Evolutionary conservation across 1,140 invertebrate species (phyloP), one percentile per base, ranked within the genome.

Genomic region (Epicauta chinensis): DNA sequence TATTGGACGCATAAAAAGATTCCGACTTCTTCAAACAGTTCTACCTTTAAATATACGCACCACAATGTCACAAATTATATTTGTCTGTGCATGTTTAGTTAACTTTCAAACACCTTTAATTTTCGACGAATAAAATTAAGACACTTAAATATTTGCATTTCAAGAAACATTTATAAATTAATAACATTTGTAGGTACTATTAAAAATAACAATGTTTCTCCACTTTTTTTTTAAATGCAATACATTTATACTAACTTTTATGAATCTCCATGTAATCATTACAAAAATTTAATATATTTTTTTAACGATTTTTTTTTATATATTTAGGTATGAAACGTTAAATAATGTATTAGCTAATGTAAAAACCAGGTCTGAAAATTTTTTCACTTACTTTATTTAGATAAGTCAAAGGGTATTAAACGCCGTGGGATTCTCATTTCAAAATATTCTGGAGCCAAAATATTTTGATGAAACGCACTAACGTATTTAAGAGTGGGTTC

Each of bases 21-120:
- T 58, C 45, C 48, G 58, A 42, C 14, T 62, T 9, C 47, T 62
- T 40, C 51, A 52, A 38, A 49, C 38, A 36, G 31, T 53, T 31
- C 44, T 61, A 39, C 44, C 53, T 12, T 30, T 59, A 39, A 59
- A 13, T 36, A 39, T 59, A 23, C 40, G 55, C 34, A 12, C 32
- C 3, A 32, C 23, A 0, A 55, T 62, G 29, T 58, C 45, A 7
- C 52, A 60, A 55, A 53, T 55, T 16, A 17, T 58, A 1, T 62
- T 60, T 48, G 36, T 62, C 9, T 62, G 55, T 60, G 47, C 51
- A 37, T 62, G 58, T 23, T 41, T 58, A n/a, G n/a, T n/a, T n/a
- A n/a, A n/a, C n/a, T n/a, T n/a, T n/a, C n/a, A n/a, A n/a, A n/a
- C n/a, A n/a, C n/a, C n/a, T n/a, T n/a, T n/a, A n/a, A n/a, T n/a